A percentile compares a stretch with the other conserved stretches of the same genome.
Conservation (phyloP, 1,140 invertebrate species). For the Cyclina sinensis region DNA sequence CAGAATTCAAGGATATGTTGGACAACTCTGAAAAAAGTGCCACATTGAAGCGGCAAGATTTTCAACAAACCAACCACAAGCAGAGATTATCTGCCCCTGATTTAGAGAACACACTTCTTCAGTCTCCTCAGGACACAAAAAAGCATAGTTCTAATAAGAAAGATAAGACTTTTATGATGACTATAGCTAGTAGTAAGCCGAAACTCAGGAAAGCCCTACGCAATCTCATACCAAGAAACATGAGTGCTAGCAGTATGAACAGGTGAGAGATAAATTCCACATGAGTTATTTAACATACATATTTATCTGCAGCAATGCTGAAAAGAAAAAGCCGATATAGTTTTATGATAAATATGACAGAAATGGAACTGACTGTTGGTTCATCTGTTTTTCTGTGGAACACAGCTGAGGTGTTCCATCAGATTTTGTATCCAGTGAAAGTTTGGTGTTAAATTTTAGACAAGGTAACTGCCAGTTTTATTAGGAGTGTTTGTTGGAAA, state of each 20-base stretch:
- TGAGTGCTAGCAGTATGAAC: conserved; percentile 95
- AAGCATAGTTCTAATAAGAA: conserved; percentile 68
- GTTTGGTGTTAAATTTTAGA: too few relatives aligned
- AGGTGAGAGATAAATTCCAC: too few relatives aligned
- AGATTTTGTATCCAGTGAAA: too few relatives aligned
- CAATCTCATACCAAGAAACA: conserved; percentile 92
- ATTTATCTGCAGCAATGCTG: too few relatives aligned
- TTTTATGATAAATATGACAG: too few relatives aligned
- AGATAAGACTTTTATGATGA: conserved; percentile 89
- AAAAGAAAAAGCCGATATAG: too few relatives aligned
- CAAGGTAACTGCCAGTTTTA: too few relatives aligned
- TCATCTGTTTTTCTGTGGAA: too few relatives aligned
- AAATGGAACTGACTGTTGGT: too few relatives aligned
- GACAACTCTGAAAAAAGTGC: conserved; percentile 86
- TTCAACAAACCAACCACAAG: conserved; percentile 87
- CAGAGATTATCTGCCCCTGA: conserved; percentile 85
- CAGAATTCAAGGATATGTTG: conserved; percentile 94
- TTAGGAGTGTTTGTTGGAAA: too few relatives aligned
- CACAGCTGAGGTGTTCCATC: too few relatives aligned
- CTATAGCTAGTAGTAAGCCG: conserved; percentile 94
- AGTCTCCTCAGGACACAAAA: conserved; percentile 26
- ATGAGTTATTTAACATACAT: too few relatives aligned
- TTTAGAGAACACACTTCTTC: conserved; percentile 73
- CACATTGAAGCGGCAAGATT: conserved; percentile 66
- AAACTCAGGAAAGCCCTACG: conserved; percentile 95